These are phyloP conservation scores for Digitonthophagus gazella DNA, from an alignment of 2,888 invertebrate species.

Conservation along the genomic window DNA sequence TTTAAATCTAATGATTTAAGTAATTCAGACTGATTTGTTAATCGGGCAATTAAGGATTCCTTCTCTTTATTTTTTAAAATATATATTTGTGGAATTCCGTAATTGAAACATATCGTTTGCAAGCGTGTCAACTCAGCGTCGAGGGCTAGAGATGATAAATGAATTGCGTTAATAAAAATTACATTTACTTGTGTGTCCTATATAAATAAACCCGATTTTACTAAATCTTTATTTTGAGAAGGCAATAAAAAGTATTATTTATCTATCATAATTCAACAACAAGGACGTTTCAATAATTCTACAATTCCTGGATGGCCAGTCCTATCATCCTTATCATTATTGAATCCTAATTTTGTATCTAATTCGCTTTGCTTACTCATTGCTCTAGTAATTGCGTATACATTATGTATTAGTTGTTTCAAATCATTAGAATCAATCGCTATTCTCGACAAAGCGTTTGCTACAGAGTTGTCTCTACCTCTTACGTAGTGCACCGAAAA, in stretches of 20 bases:
- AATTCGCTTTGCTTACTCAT: no score
- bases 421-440: no score
- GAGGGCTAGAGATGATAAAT: slow-evolving; percentile 19
- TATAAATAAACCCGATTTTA: slow-evolving; percentile 16
- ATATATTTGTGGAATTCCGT: slow-evolving; percentile 23
- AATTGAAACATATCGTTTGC: slow-evolving; percentile 9
- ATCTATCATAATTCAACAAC: slow-evolving; percentile 5
- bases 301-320: slow-evolving; percentile 11
- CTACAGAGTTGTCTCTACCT: no score
- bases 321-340: background rate
- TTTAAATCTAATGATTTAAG: background rate
- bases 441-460: no score
- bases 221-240: background rate
- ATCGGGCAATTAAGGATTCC: slow-evolving; percentile 8
- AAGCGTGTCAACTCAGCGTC: slow-evolving; percentile 19
- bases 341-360: no score
- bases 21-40: background rate
- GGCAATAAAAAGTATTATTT: background rate
- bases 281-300: no score
- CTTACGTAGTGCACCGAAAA: no score
- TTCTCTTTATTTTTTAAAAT: slow-evolving; percentile 23
- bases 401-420: no score
- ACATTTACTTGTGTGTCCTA: slow-evolving; percentile 7
- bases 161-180: slow-evolving; percentile 17
- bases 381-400: no score